Base-by-base conservation (phyloP, 2,888 invertebrate species). In the Conchocele bisecta region DNA sequence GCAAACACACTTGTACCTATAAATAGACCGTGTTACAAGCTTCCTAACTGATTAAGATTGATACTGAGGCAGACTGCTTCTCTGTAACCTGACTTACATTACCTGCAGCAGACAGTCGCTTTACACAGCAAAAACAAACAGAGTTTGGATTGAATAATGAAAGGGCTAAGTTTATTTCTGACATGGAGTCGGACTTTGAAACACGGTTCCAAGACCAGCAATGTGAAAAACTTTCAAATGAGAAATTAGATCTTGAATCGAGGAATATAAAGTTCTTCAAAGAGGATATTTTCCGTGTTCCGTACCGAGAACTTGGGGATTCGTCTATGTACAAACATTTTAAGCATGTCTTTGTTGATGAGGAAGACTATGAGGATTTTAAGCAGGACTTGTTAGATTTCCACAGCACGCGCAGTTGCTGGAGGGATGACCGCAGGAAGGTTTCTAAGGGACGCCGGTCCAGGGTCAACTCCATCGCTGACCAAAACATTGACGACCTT, bases 301-400 rank as follows among this genome's bases (percentile, higher is more conserved):
- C 75, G 22, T 75, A 61, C 56, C 61, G 66, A 33, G 54, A 85
- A 48, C 65, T 86, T 7, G 63, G 72, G 26, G 73, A 81, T 29
- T 83, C 83, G 17, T 48, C 71, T 6, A 71, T 44, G 48, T 83
- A 81, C 44, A 72, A 78, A 31, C 83, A 84, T 67, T 77, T 85
- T 29, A 77, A 79, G 39, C 78, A 84, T 78, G 86, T 84, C 6
- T 87, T 87, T 71, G 63, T 68, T 6, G 86, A 86, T 72, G 86
- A 86, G 58, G 81, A 82, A 15, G 88, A 88, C 66, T 88, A 87
- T 74, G 88, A 88, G 65, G 88, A 88, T 44, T 87, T 88, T 61
- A 88, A 87, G 64, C 83, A 83, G 28, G 86, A 87, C 65, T 75
- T 87, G 57, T 60, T 75, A 28, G 77, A 84, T 63, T 86, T 87